Evolutionary conservation across 2,888 invertebrate genomes (phyloP), one percentile per base, ranked within the genome.

Genomic region (Eristalinus sepulchralis): DNA sequence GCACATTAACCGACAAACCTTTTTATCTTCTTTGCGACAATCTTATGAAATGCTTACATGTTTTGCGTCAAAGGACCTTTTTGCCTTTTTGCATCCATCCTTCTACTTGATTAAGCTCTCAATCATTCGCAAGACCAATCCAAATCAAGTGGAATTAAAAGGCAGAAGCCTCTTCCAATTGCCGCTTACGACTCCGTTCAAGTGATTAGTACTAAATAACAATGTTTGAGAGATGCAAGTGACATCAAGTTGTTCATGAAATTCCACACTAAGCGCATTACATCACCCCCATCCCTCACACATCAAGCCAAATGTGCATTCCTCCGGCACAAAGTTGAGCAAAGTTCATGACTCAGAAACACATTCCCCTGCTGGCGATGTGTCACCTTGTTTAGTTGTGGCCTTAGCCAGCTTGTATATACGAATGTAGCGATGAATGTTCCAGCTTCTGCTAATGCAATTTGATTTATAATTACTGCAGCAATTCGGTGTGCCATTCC

Each of bases 391-490:
- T 77, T 82, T 73, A 57, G 24, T 60, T 72, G 22, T 66, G 60
- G 70, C 63, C 53, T 80, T 47, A 62, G 27, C 63, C 11, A 33
- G 8, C n/a, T n/a, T n/a, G n/a, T n/a, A n/a, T n/a, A n/a, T 17
- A 0, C 39, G 5, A 59, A 24, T 60, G 22, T 55, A 33, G 63
- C n/a, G 24, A 36, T 10, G 24, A 53, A 39, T 67, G 24, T 34
- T 22, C 39, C 27, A 62, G 34, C 73, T 60, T 60, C 64, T 55
- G 73, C 60, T 86, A 86, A 86, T 86, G 75, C 86, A 79, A 63
- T 86, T 83, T 86, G 86, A 86, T 86, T 86, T 86, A 86, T 86
- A 86, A 86, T 86, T 86, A 79, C 86, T 86, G 86, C 86, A 86
- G 78, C 86, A 79, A 79, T 86, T 83, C 68, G 83, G 66, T 86